A percentile compares a stretch with the other conserved stretches of the same genome.
phyloP scores from a whole-genome alignment of 2,888 invertebrate genomes.

The Therioaphis trifolii region DNA sequence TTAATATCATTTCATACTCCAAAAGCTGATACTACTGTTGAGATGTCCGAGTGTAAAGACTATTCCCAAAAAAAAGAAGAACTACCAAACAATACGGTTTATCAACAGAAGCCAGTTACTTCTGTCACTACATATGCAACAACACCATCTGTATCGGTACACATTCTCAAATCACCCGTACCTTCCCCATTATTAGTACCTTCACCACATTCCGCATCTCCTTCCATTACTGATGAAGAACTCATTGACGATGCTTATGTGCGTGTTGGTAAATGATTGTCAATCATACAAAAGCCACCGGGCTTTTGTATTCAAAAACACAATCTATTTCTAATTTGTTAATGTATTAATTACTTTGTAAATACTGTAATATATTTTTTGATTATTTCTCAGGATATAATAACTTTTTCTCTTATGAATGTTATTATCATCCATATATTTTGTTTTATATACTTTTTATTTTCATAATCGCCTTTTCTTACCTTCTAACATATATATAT shows the following conservation, averaged over 20 bases:
- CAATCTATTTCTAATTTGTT: slow-evolving; percentile 27
- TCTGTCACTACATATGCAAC: slow-evolving; percentile 71
- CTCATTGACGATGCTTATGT: slow-evolving; percentile 89
- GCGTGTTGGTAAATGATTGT: slow-evolving; percentile 77
- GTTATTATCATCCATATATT: not conserved
- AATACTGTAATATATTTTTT: not conserved
- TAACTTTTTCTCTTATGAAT: not conserved
- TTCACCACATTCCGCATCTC: slow-evolving; percentile 78
- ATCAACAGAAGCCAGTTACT: slow-evolving; percentile 46
- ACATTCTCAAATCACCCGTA: slow-evolving; percentile 82
- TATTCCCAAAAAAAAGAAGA: slow-evolving; percentile 57
- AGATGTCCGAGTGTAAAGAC: slow-evolving; percentile 54
- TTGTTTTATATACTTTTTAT: not conserved
- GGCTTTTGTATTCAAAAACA: slow-evolving; percentile 52
- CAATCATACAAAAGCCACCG: slow-evolving; percentile 45
- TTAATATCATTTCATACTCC: slow-evolving; percentile 65
- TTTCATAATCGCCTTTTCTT: not conserved
- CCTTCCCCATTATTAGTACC: slow-evolving; percentile 74
- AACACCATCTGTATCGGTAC: slow-evolving; percentile 76
- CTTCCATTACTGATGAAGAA: slow-evolving; percentile 88
- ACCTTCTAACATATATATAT: not conserved
- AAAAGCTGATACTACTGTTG: slow-evolving; percentile 59
- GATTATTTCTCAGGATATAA: not conserved
- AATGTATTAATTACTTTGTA: slow-evolving; percentile 24
- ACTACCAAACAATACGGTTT: slow-evolving; percentile 31